Conservation (phyloP, 1,140 invertebrate species). For the roundworm (Caenorhabditis elegans) region WBcel235 BX284603.4:7532001-7532500, state of each 20-base stretch:
- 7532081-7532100: too few species aligned
- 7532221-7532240: background rate
- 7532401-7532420: too few species aligned
- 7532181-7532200: conserved; percentile 30
- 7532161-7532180: conserved; percentile 31
- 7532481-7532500: too few species aligned
- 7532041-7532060: background rate
- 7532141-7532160: background rate
- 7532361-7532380: too few species aligned
- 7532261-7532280: background rate
- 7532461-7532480: too few species aligned
- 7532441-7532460: too few species aligned
- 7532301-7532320: conserved; percentile 28
- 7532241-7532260: background rate
- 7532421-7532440: too few species aligned
- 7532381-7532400: too few species aligned
- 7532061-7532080: background rate
- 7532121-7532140: background rate
- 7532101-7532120: too few species aligned
- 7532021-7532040: too few species aligned
- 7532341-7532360: conserved; percentile 13
- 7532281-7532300: background rate
- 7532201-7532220: background rate
- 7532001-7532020: too few species aligned
- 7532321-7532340: background rate